Percentiles rank a stretch among this genome's conserved stretches.
Conservation (phyloP, 2,888 invertebrate species). For the Coelogynopora nodosa region DNA sequence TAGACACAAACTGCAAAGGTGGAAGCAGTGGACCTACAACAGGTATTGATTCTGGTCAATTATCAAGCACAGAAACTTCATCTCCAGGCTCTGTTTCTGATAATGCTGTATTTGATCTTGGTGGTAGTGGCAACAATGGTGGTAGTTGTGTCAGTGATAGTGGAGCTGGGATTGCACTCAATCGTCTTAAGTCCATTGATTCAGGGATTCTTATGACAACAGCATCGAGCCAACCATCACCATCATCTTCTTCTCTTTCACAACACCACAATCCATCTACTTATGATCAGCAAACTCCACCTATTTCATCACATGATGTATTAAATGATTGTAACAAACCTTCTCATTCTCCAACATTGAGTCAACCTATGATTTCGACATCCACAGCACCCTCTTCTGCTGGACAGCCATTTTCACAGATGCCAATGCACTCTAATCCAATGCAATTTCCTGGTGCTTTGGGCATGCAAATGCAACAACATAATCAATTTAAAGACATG, state of each 20-base stretch:
- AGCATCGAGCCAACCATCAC: neutral
- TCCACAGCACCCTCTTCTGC: neutral
- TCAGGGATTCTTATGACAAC: neutral
- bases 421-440: no score
- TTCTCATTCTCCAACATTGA: neutral
- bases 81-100: neutral
- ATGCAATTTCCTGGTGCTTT: neutral
- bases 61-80: neutral
- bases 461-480: neutral
- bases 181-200: neutral
- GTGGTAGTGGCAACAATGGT: neutral
- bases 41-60: neutral
- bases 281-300: neutral
- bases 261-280: neutral
- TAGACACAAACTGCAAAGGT: neutral
- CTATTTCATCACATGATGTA: neutral
- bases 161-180: neutral
- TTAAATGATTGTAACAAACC: neutral
- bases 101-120: neutral
- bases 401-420: neutral
- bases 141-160: neutral
- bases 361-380: neutral
- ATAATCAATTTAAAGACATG: neutral
- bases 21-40: neutral
- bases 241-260: neutral